Conservation (phyloP, 2,888 invertebrate genomes). For the Lasius platythorax region DNA sequence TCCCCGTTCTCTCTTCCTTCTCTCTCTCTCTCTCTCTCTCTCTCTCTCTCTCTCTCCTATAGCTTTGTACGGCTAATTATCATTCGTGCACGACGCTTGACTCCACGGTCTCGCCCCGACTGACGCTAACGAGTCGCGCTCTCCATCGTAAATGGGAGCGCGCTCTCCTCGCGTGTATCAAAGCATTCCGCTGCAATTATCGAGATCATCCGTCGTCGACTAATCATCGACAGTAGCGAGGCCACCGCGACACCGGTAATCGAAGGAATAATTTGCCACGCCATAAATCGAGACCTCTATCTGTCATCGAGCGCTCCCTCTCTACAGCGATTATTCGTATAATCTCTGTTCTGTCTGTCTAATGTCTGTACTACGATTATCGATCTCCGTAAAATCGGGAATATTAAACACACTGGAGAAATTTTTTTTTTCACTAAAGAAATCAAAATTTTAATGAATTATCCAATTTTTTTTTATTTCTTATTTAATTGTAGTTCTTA, state of each 20-base stretch:
- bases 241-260: slow-evolving; percentile 48
- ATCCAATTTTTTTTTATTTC: not conserved
- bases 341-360: not conserved
- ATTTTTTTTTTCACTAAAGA: not conserved
- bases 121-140: slow-evolving; percentile 71
- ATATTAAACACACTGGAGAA: not conserved
- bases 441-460: not conserved
- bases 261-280: slow-evolving; percentile 56
- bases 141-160: slow-evolving; percentile 67
- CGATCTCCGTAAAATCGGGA: not conserved
- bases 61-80: slow-evolving; percentile 71
- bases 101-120: slow-evolving; percentile 43
- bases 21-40: slow-evolving; percentile 9
- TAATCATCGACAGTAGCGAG: slow-evolving; percentile 26
- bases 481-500: not conserved
- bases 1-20: slow-evolving; percentile 35
- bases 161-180: slow-evolving; percentile 51
- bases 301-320: slow-evolving; percentile 16
- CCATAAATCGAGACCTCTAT: slow-evolving; percentile 43
- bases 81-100: slow-evolving; percentile 63
- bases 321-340: not conserved
- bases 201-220: slow-evolving; percentile 60
- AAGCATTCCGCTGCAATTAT: slow-evolving; percentile 62
- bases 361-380: not conserved
- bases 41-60: not conserved